Percentiles rank a stretch among this genome's conserved stretches.
Evolutionary conservation across 1,140 invertebrate genomes (phyloP).

Genomic region (Diploscapter pachys): DNA sequence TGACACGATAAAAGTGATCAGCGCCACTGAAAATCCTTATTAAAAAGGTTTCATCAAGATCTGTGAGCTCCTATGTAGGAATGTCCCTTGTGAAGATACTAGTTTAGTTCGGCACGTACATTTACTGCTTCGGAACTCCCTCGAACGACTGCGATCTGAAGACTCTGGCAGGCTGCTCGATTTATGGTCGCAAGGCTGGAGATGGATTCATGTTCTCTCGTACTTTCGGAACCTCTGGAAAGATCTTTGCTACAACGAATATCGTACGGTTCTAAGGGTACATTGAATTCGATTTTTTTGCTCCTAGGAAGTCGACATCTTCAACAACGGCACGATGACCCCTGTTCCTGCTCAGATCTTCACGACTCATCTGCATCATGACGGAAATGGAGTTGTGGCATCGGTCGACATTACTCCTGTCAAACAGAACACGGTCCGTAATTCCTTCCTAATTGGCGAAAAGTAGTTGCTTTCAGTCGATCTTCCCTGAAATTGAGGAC

Average conservation of each 20-base stretch:
- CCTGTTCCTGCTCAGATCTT: conserved; percentile 6
- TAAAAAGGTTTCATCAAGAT: too few species aligned
- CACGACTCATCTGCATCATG: neutral
- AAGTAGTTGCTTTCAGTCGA: too few species aligned
- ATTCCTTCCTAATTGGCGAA: too few species aligned
- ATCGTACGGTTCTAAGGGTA: neutral
- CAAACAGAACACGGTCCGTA: too few species aligned
- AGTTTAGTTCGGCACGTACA: conserved; percentile 32
- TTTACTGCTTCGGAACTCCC: conserved; percentile 23
- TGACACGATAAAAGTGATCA: too few species aligned
- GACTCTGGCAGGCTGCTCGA: conserved; percentile 23
- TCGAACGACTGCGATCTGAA: conserved; percentile 22
- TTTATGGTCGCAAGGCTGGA: conserved; percentile 18
- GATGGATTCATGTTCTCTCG: conserved; percentile 5
- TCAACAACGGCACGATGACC: conserved; percentile 4
- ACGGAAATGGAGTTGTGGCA: too few species aligned
- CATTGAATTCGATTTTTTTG: neutral
- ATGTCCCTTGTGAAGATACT: neutral
- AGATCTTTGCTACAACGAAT: conserved; percentile 11
- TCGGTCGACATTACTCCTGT: too few species aligned
- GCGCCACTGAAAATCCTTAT: too few species aligned
- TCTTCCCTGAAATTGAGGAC: too few species aligned
- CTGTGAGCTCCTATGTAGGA: too few species aligned
- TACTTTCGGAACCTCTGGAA: conserved; percentile 8
- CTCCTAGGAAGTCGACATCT: conserved; percentile 4